Base-by-base conservation (phyloP, 2,797 vertebrate genomes). In the Smutsia temminckii region DNA sequence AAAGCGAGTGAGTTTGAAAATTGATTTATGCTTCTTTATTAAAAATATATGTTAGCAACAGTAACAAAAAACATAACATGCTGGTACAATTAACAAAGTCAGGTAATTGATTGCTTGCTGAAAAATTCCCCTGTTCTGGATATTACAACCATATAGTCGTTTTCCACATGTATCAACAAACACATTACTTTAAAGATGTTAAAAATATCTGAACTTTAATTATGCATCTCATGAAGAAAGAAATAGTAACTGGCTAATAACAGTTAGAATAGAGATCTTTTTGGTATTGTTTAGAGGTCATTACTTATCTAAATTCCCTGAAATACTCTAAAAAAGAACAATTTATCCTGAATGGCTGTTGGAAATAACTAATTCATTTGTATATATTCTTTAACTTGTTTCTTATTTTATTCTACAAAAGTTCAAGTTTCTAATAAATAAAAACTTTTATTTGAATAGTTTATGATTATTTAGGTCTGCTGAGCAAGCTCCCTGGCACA, bases 131-230 rank as follows among this genome's bases (percentile, higher is more conserved):
- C 88, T 71, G 96, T 91, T 97, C 97, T 77, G 61, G 85, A 75
- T 96, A 96, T 97, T 95, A 85, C 0, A 95, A 84, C 92, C 95
- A 81, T 96, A 29, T 95, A 85, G 96, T 66, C 7, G 96, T 84
- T 85, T 97, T 97, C 89, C 91, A 81, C 55, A 85, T 95, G 85
- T 95, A 95, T 87, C 95, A 98, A 95, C 95, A 97, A 97, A 96
- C 95, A 85, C 83, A 95, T 93, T 97, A 90, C 86, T 97, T 97
- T 97, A 98, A 97, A 97, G 93, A 97, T 94, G 59, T 94, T 96
- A 96, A 97, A 98, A 96, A 98, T 40, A 95, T 96, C 51, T 97
- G 91, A 96, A 96, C 95, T 97, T 97, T 95, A 91, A 90, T 93
- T 97, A 96, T 94, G 97, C 85, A 96, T 93, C 91, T 98, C 90